Evolutionary conservation across 2,888 invertebrate genomes (phyloP), one percentile per base, ranked within the genome.

Genomic region (Eilema caniola): DNA sequence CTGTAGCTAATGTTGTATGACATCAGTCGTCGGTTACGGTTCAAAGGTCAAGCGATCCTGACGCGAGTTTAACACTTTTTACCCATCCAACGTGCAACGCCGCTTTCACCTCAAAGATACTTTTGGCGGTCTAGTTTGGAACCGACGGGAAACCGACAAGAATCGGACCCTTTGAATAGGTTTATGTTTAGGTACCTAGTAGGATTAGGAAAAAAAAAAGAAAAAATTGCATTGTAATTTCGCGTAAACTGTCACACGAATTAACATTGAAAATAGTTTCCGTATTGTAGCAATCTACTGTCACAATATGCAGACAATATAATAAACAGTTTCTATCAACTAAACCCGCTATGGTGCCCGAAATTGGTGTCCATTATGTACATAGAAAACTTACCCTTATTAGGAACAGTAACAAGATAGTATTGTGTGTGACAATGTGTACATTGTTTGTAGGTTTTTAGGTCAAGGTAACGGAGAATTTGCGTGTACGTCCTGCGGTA

Each of bases 381-480:
- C 47, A 24, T 59, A 53, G 59, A 31, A 47, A 31, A 33, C 31
- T 59, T 25, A 31, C 57, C 37, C 66, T 14, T 67, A 71, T 64
- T 53, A 31, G 70, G 61, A n/a, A 53, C 3, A 33, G 64, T 67
- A 64, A 64, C 60, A 64, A 37, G 67, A 71, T 67, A 63, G 63
- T 63, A n/a, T 66, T 66, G 57, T 62, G 12, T 28, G 16, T 47
- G 56, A 65, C 64, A 62, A 57, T 57, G 31, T 66, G 20, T 16
- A 66, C 62, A 62, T 66, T 70, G 70, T 70, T 62, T 62, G 23
- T 64, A 14, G 59, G 72, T 25, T 67, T 67, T 64, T 70, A 24
- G 72, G 69, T 72, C 72, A 69, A 72, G 72, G 66, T 31, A 12
- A 57, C 57, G 41, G 37, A 62, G 47, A 14, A 53, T 65, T 67